These are phyloP conservation scores for Atta cephalotes DNA, from an alignment of 1,140 invertebrate genomes.

Conservation along the genomic window DNA sequence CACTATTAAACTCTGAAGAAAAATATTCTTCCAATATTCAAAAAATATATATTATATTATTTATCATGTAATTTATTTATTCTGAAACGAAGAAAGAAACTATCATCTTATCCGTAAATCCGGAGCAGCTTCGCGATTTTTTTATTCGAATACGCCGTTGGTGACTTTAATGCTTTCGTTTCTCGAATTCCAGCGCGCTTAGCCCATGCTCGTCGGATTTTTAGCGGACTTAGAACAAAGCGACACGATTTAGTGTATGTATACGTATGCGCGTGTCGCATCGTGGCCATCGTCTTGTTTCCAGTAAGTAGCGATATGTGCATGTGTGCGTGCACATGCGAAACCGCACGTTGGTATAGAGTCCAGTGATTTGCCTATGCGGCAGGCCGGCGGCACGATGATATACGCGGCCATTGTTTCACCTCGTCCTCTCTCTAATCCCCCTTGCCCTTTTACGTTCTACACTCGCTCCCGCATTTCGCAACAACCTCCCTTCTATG, in stretches of 20 bases:
- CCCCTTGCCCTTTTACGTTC: slow-evolving; percentile 55
- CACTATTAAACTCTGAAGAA: background rate
- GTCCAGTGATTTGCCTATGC: slow-evolving; percentile 85
- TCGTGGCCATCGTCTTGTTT: slow-evolving; percentile 31
- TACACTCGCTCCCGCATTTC: background rate
- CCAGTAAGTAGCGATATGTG: background rate
- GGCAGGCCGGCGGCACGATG: slow-evolving; percentile 83
- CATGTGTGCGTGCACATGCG: slow-evolving; percentile 51
- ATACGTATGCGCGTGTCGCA: slow-evolving; percentile 32
- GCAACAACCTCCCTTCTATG: slow-evolving; percentile 36
- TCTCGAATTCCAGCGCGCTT: slow-evolving; percentile 79
- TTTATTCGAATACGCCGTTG: too few relatives aligned
- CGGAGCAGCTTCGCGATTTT: background rate
- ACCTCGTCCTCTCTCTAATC: slow-evolving; percentile 73
- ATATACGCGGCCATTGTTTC: slow-evolving; percentile 86
- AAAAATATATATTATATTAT: background rate
- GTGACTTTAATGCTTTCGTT: slow-evolving; percentile 74
- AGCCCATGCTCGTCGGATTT: slow-evolving; percentile 78
- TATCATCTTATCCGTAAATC: background rate
- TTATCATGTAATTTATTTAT: background rate
- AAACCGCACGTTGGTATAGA: slow-evolving; percentile 72
- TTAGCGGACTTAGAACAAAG: slow-evolving; percentile 83
- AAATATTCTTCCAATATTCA: background rate
- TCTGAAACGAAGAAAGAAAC: background rate
- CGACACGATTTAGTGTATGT: slow-evolving; percentile 12